Conservation (phyloP, 1,140 invertebrate genomes). For the Metaphire vulgaris region DNA sequence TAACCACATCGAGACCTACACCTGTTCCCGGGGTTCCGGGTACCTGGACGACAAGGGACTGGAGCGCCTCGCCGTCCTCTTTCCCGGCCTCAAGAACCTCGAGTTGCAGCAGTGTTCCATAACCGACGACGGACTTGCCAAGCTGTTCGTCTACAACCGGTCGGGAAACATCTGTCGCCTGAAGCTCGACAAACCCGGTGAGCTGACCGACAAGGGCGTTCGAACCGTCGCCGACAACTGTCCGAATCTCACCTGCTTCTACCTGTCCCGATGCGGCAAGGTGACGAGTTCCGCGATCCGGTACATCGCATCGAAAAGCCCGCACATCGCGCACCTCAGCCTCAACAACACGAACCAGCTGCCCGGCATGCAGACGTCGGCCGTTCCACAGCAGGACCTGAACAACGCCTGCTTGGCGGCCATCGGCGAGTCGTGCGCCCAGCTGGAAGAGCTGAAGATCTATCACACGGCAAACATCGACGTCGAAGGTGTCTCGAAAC, state of each 20-base stretch:
- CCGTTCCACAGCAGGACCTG: neutral
- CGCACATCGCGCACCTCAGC: conserved; percentile 2
- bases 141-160: conserved; percentile 11
- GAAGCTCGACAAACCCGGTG: conserved; percentile 13
- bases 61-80: conserved; percentile 5
- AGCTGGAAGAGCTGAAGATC: neutral
- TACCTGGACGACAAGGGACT: conserved; percentile 21
- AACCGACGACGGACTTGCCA: conserved; percentile 17
- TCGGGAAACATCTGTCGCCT: neutral
- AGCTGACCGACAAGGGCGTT: conserved; percentile 19
- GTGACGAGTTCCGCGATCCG: conserved; percentile 9
- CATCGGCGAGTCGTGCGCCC: neutral
- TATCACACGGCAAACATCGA: neutral
- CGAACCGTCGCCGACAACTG: conserved; percentile 14
- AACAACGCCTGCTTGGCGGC: neutral
- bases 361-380: neutral
- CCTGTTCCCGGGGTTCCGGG: conserved; percentile 9
- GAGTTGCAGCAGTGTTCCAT: conserved; percentile 17
- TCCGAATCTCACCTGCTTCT: neutral
- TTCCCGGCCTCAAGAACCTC: conserved; percentile 8
- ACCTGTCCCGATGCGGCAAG: conserved; percentile 8
- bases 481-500: conserved; percentile 4
- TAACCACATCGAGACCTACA: conserved; percentile 16
- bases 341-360: neutral
- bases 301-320: neutral